Percentiles rank a stretch among this genome's conserved stretches.
Evolutionary conservation across 1,140 invertebrate species (phyloP).

Genomic region (Holcopasites calliopsidis): DNA sequence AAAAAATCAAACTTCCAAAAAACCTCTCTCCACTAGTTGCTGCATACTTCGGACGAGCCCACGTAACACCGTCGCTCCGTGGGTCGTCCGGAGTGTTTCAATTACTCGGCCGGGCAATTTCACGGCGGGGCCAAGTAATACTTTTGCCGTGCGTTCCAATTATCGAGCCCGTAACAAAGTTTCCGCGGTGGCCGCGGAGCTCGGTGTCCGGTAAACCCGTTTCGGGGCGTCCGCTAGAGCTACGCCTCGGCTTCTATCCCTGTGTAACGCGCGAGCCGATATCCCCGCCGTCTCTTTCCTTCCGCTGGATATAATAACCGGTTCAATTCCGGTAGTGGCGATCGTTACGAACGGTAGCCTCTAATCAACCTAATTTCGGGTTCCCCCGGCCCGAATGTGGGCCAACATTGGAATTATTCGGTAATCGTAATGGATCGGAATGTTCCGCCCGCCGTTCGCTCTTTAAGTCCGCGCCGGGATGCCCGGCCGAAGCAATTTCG

Average conservation of each 20-base stretch:
- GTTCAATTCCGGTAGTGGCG: constrained; percentile 80
- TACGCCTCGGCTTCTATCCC: not conserved
- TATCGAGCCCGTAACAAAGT: constrained; percentile 12
- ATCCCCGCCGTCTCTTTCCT: constrained; percentile 39
- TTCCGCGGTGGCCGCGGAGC: not conserved
- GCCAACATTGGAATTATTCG: constrained; percentile 77
- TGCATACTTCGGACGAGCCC: not conserved
- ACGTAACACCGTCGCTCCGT: constrained; percentile 3
- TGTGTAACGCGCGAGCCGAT: constrained; percentile 16
- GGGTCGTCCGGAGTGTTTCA: not conserved
- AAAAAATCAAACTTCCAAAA: too few relatives aligned
- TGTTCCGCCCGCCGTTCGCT: constrained; percentile 71
- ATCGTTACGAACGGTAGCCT: constrained; percentile 79
- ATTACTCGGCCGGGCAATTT: not conserved
- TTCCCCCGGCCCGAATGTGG: constrained; percentile 71
- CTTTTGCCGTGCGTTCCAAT: constrained; percentile 7
- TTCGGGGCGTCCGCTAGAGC: too few relatives aligned
- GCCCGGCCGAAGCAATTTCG: constrained; percentile 34
- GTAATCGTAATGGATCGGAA: constrained; percentile 79
- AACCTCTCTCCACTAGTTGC: too few relatives aligned
- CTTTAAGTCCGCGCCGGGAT: constrained; percentile 39
- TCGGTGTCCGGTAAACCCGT: too few relatives aligned
- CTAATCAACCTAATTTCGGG: constrained; percentile 80
- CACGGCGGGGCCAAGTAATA: not conserved
- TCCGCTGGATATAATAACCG: constrained; percentile 74